Base-by-base conservation (phyloP, 2,888 invertebrate genomes). In the Diarsia rubi region DNA sequence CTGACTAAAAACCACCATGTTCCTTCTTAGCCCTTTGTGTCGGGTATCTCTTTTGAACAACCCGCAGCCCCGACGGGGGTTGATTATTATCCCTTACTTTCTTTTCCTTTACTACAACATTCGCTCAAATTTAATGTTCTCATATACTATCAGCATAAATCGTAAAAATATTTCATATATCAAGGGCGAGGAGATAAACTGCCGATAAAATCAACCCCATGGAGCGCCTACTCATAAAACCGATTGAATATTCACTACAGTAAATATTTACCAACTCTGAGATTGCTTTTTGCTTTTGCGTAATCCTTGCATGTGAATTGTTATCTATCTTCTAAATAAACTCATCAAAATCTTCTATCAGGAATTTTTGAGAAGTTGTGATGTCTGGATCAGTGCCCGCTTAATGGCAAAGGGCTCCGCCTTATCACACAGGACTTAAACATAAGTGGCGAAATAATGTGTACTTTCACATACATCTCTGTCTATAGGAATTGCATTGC, bases 121-220 rank as follows among this genome's bases (percentile, higher is more conserved):
- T 27, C 52, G 19, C n/a, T 54, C 8, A 37, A 52, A 69, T 45
- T 42, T 60, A 44, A 52, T 79, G 60, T 65, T 72, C 45, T 27
- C n/a, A 9, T 79, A 54, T 6, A 27, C 19, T 42, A 47, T 31
- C 45, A 75, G 49, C 16, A 66, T 66, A 79, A 8, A 65, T 65
- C 72, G 24, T 65, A 19, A 60, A 47, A 45, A 69, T 16, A 65
- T 49, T 57, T 11, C 1, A 49, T 11, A 37, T n/a, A 24, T 69
- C 42, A 69, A 69, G 65, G 60, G 0, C 81, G 59, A 19, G 5
- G 31, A 49, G 16, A 79, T 79, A 57, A 57, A 73, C 67, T 67
- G 62, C 80, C 67, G 31, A 78, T 79, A 73, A 73, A 78, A 73
- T 63, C 66, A 52, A 79, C 31, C 66, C 78, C 62, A 49, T 49